These are phyloP conservation scores for Hirundo rustica DNA, from an alignment of 2,797 vertebrate genomes.

Conservation along the genomic window DNA sequence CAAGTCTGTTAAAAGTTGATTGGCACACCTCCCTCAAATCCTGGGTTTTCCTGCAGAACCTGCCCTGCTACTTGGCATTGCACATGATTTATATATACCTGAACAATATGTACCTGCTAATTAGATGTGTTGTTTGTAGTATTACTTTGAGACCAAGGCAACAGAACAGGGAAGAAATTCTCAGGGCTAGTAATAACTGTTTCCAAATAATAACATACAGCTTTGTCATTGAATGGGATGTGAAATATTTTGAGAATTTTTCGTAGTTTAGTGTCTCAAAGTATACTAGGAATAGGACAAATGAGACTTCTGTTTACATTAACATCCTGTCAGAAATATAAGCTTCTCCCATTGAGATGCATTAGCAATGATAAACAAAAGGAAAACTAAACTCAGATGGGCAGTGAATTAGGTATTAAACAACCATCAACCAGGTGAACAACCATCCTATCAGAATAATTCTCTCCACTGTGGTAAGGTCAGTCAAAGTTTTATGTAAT, in stretches of 20 bases:
- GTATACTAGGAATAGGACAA: background rate
- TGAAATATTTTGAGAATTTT: background rate
- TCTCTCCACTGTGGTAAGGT: background rate
- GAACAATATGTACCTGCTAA: background rate
- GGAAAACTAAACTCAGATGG: background rate
- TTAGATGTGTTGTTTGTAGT: background rate
- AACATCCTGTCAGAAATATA: background rate
- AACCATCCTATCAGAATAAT: background rate
- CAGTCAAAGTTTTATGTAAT: background rate
- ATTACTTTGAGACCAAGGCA: background rate
- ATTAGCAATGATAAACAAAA: background rate
- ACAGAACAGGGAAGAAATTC: background rate
- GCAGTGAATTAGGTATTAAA: background rate
- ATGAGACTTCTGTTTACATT: background rate
- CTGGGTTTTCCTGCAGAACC: slow-evolving; percentile 27
- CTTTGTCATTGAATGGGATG: background rate
- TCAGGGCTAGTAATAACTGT: background rate
- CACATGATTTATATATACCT: background rate
- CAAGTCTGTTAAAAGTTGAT: background rate
- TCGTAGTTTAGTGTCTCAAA: background rate
- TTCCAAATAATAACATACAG: background rate
- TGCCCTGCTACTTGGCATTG: background rate
- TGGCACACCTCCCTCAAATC: background rate
- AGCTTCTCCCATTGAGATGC: background rate
- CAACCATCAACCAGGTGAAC: background rate